A percentile compares a stretch with the other conserved stretches of the same genome.
Conservation (phyloP, 2,888 invertebrate species). For the Camptogramma bilineatum region DNA sequence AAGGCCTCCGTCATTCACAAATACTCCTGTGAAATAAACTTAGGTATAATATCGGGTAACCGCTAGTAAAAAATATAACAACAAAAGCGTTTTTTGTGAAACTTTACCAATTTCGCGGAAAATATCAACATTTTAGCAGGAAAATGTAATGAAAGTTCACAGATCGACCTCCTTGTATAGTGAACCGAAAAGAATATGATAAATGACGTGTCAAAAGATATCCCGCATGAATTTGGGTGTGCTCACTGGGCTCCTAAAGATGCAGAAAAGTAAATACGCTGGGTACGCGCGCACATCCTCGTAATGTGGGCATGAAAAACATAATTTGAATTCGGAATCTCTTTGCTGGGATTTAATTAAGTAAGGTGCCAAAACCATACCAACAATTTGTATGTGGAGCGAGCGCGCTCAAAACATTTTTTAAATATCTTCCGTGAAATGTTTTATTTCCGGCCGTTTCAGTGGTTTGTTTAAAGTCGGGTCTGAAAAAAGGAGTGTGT, state of each 20-base stretch:
- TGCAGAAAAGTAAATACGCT: slow-evolving; percentile 20
- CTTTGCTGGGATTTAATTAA: slow-evolving; percentile 34
- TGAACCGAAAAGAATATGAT: slow-evolving; percentile 39
- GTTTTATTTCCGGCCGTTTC: slow-evolving; percentile 24
- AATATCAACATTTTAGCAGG: slow-evolving; percentile 25
- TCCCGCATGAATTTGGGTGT: slow-evolving; percentile 24
- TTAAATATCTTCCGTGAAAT: slow-evolving; percentile 26
- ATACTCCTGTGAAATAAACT: not conserved
- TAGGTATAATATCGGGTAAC: not conserved
- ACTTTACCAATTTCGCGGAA: slow-evolving; percentile 11
- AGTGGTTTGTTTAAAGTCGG: slow-evolving; percentile 10
- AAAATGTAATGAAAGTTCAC: slow-evolving; percentile 29
- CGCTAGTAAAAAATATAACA: slow-evolving; percentile 4
- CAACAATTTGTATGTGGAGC: slow-evolving; percentile 33
- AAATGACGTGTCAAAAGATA: slow-evolving; percentile 41
- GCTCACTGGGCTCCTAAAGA: slow-evolving; percentile 24
- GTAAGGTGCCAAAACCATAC: slow-evolving; percentile 35
- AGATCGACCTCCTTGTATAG: slow-evolving; percentile 34
- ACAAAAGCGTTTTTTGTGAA: slow-evolving; percentile 6
- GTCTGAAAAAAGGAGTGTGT: not conserved
- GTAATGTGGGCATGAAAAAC: slow-evolving; percentile 27
- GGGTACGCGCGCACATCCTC: slow-evolving; percentile 13
- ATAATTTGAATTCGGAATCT: slow-evolving; percentile 33
- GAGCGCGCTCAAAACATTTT: slow-evolving; percentile 26
- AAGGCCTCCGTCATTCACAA: too few species aligned